These are phyloP conservation scores for Cisticola juncidis DNA, from an alignment of 2,113 vertebrate species.

Conservation along the genomic window DNA sequence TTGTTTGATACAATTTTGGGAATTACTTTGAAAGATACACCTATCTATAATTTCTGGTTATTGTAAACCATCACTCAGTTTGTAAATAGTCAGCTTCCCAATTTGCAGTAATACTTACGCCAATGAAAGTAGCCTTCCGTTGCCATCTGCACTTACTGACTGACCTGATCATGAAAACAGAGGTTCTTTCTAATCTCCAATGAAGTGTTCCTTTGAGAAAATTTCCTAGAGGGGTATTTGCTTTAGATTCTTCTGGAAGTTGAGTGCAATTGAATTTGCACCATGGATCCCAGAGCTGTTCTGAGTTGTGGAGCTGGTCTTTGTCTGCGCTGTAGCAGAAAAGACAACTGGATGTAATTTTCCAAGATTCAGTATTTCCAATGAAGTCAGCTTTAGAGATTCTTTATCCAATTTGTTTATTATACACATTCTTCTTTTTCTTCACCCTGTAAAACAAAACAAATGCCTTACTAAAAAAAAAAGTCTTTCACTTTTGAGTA, in stretches of 20 bases:
- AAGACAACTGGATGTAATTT: not conserved
- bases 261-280: not conserved
- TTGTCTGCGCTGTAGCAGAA: not conserved
- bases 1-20: not conserved
- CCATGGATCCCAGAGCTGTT: not conserved
- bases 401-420: not conserved
- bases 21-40: not conserved
- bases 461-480: not conserved
- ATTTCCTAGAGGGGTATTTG: conserved; percentile 10
- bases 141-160: not conserved
- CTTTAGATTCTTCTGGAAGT: conserved; percentile 7
- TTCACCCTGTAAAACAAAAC: not conserved
- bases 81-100: not conserved
- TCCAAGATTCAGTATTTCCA: not conserved
- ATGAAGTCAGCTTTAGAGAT: not conserved
- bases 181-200: not conserved
- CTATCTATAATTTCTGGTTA: not conserved
- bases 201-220: conserved; percentile 24
- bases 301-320: not conserved
- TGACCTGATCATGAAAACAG: conserved; percentile 6
- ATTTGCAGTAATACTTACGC: not conserved
- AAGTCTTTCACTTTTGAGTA: not conserved
- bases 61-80: not conserved
- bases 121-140: not conserved
- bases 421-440: not conserved